phyloP scores from a whole-genome alignment of 2,888 invertebrate species.

The Amiota communis region DNA sequence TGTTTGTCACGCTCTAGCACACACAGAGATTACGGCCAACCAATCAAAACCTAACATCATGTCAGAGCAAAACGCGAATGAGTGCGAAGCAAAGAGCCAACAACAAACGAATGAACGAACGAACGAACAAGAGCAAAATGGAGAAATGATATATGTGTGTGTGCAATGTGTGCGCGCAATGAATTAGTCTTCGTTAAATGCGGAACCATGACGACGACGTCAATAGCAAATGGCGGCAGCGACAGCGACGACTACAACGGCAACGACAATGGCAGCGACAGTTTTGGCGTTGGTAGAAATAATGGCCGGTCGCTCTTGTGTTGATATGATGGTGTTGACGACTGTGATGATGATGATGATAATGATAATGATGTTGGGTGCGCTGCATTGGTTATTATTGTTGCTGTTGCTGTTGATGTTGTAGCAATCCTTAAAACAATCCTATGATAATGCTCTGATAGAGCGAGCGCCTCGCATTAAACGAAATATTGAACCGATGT shows the following conservation, averaged over 20 bases:
- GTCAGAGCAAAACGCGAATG: too few relatives aligned
- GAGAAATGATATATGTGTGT: constrained; percentile 24
- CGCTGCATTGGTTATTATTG: neutral
- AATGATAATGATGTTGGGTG: neutral
- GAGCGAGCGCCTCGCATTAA: too few relatives aligned
- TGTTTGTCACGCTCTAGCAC: constrained; percentile 47
- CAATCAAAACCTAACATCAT: constrained; percentile 41
- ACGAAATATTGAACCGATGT: too few relatives aligned
- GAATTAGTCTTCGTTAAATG: constrained; percentile 68
- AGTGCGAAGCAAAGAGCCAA: constrained; percentile 21
- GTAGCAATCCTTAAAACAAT: constrained; percentile 59
- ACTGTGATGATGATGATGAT: neutral
- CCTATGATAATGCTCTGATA: constrained; percentile 45
- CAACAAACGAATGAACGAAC: neutral
- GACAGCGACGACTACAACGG: constrained; percentile 28
- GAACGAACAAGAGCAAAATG: constrained; percentile 8
- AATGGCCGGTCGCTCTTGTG: neutral
- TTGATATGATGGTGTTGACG: too few relatives aligned
- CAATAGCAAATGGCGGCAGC: constrained; percentile 19
- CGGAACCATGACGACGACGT: constrained; percentile 45
- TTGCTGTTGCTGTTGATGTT: constrained; percentile 34
- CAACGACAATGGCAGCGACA: constrained; percentile 14
- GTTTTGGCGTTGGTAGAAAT: neutral
- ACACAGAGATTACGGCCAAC: constrained; percentile 30
- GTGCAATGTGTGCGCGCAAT: constrained; percentile 57